Evolutionary conservation across 2,888 invertebrate genomes (phyloP).

Genomic region (Pterobdella sp.): DNA sequence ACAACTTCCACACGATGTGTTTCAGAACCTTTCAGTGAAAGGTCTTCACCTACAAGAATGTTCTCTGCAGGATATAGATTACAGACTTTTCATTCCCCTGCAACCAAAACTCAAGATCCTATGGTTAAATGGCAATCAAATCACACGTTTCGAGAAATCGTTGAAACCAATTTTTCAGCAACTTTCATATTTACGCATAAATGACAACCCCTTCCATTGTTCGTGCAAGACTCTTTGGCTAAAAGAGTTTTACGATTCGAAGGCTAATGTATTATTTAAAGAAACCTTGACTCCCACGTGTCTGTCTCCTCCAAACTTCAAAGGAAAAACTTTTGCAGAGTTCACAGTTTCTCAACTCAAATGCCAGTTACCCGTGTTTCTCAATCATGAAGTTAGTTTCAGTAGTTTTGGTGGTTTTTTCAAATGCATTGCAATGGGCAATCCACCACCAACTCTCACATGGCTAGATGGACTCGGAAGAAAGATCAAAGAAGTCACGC

Average conservation of each 20-base stretch:
- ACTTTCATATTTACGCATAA: slow-evolving; percentile 45
- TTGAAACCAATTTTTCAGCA: slow-evolving; percentile 44
- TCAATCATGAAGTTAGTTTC: slow-evolving; percentile 47
- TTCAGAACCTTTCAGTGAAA: slow-evolving; percentile 43
- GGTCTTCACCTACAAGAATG: slow-evolving; percentile 49
- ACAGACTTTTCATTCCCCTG: slow-evolving; percentile 44
- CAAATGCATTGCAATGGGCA: slow-evolving; percentile 46
- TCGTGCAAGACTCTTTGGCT: slow-evolving; percentile 49
- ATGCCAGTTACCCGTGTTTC: slow-evolving; percentile 47
- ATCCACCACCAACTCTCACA: slow-evolving; percentile 47
- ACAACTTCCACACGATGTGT: slow-evolving; percentile 42
- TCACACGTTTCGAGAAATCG: slow-evolving; percentile 43
- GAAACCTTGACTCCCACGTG: slow-evolving; percentile 43
- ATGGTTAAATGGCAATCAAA: slow-evolving; percentile 48
- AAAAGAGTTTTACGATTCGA: slow-evolving; percentile 43
- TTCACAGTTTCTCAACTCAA: slow-evolving; percentile 43
- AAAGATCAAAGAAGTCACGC: slow-evolving; percentile 41
- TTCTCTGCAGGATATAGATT: slow-evolving; percentile 42
- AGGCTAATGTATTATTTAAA: slow-evolving; percentile 39
- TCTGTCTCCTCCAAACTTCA: slow-evolving; percentile 41
- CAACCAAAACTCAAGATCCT: slow-evolving; percentile 45
- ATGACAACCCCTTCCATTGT: slow-evolving; percentile 48
- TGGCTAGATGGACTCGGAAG: slow-evolving; percentile 48
- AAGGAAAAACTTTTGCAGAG: slow-evolving; percentile 42
- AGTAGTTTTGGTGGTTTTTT: slow-evolving; percentile 43